Evolutionary conservation across 2,797 vertebrate species (phyloP).

Genomic region (Kryptopterus vitreolus): DNA sequence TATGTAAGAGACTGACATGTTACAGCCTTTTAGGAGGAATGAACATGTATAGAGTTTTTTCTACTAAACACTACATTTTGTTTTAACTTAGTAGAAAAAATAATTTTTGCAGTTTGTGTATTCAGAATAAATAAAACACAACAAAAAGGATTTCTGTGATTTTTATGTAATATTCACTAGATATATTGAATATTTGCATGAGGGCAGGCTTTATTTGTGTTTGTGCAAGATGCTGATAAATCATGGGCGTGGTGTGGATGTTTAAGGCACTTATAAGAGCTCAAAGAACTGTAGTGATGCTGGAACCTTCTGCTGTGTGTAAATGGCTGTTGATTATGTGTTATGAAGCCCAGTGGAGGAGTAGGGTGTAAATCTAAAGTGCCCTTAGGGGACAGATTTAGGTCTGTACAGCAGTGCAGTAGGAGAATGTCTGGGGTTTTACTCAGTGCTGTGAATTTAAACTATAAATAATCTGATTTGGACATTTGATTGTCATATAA

Average conservation of each 20-base stretch:
- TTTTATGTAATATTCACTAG: background rate
- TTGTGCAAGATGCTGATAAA: constrained; percentile 58
- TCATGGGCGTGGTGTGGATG: background rate
- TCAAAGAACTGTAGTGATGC: constrained; percentile 45
- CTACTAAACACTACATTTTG: constrained; percentile 52
- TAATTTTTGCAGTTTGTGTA: background rate
- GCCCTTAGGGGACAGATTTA: constrained; percentile 21
- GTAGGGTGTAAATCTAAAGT: constrained; percentile 28
- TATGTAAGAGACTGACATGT: background rate
- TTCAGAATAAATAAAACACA: background rate
- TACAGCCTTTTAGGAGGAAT: background rate
- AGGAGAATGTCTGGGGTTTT: background rate
- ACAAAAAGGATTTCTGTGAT: background rate
- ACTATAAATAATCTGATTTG: background rate
- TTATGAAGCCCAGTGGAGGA: constrained; percentile 20
- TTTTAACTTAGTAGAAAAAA: constrained; percentile 27
- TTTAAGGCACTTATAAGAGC: constrained; percentile 42
- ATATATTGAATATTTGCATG: background rate
- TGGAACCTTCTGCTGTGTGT: constrained; percentile 44
- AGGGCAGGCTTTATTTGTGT: constrained; percentile 45
- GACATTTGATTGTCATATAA: background rate
- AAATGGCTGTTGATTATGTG: constrained; percentile 39
- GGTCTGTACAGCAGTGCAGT: background rate
- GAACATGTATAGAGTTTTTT: constrained; percentile 15
- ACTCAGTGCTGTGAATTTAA: constrained; percentile 1